A percentile compares a stretch with the other conserved stretches of the same genome.
Evolutionary conservation across 2,797 vertebrate genomes (phyloP).

Genomic region (Rhynchonycteris naso): DNA sequence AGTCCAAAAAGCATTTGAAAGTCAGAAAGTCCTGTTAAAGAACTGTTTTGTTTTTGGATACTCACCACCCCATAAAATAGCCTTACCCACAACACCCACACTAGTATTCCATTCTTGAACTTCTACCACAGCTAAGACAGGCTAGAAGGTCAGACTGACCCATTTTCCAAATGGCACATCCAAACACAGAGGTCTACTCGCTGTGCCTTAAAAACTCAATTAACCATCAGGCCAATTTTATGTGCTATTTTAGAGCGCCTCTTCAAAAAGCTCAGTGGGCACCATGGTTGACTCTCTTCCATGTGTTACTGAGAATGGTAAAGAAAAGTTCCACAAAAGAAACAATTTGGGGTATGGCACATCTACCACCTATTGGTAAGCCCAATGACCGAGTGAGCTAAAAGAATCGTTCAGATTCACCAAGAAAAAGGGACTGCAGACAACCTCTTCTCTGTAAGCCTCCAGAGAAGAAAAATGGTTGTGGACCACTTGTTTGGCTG

Average conservation of each 20-base stretch:
- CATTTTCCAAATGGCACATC: slow-evolving; percentile 60
- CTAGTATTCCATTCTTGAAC: background rate
- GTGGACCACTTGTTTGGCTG: background rate
- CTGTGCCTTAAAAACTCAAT: slow-evolving; percentile 50
- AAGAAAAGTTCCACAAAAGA: background rate
- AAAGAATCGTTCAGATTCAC: background rate
- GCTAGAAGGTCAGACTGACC: slow-evolving; percentile 30
- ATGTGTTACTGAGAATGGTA: slow-evolving; percentile 9
- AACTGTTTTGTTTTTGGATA: background rate
- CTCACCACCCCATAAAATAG: background rate
- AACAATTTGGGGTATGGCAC: background rate
- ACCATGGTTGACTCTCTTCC: slow-evolving; percentile 13
- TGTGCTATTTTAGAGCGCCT: slow-evolving; percentile 50
- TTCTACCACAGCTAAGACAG: slow-evolving; percentile 43
- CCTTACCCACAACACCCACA: background rate
- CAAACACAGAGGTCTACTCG: slow-evolving; percentile 62
- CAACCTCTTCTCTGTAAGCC: background rate
- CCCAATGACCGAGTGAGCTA: background rate
- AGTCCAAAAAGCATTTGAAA: background rate
- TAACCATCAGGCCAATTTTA: slow-evolving; percentile 16
- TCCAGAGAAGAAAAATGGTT: background rate
- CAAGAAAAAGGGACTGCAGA: background rate
- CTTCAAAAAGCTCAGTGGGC: slow-evolving; percentile 31
- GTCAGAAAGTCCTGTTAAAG: background rate
- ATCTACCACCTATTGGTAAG: background rate